Evolutionary conservation across 1,140 invertebrate species (phyloP).

Genomic region (Cylas formicarius): DNA sequence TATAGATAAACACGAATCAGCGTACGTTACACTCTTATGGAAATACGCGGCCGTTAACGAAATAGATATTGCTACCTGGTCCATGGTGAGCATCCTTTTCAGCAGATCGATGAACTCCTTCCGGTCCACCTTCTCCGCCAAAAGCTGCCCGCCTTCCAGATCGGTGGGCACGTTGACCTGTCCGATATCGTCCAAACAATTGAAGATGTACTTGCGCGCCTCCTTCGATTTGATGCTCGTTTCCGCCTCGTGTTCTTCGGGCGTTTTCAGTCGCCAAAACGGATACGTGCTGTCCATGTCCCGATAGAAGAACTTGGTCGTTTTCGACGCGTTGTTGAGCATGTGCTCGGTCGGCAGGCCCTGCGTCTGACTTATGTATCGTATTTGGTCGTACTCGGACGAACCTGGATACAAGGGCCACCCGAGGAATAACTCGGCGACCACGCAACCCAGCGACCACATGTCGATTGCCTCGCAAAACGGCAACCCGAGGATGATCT

Average conservation of each 20-base stretch:
- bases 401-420: constrained; percentile 99
- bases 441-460: constrained; percentile 99
- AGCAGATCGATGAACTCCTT: constrained; percentile 94
- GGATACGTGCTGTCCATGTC: constrained; percentile 95
- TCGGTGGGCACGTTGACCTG: constrained; percentile 96
- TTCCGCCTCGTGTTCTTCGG: constrained; percentile 96
- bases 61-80: constrained; percentile 71
- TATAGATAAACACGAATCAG: too few relatives aligned
- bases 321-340: constrained; percentile 98
- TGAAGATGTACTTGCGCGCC: constrained; percentile 99
- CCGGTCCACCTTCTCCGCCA: constrained; percentile 93
- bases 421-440: constrained; percentile 97
- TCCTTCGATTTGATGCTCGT: constrained; percentile 99
- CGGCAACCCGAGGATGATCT: constrained; percentile 95
- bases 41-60: too few relatives aligned
- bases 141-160: constrained; percentile 87
- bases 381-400: constrained; percentile 98
- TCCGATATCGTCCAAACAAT: constrained; percentile 98
- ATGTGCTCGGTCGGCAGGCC: constrained; percentile 94
- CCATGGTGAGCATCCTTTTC: constrained; percentile 96
- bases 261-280: constrained; percentile 95
- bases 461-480: constrained; percentile 99
- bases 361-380: constrained; percentile 82
- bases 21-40: too few relatives aligned
- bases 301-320: constrained; percentile 96